Evolutionary conservation across 2,888 invertebrate species (phyloP).

Genomic region (Macrosiphum euphorbiae): DNA sequence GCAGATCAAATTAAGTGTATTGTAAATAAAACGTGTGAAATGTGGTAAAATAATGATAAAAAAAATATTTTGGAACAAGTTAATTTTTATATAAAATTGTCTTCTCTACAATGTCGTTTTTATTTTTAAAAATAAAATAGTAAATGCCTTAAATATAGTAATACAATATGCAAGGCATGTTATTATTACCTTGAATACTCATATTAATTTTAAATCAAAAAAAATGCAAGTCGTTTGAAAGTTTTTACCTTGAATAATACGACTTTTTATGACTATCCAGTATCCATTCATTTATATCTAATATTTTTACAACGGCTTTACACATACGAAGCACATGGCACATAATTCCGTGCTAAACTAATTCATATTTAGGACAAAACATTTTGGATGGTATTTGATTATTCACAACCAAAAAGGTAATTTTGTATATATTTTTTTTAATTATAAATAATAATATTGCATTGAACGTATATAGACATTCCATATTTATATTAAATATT

Average conservation of each 20-base stretch:
- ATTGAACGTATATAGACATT: too few species aligned
- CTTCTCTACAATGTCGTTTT: neutral
- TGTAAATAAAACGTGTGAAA: neutral
- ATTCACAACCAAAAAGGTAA: neutral
- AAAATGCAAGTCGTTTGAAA: conserved; percentile 39
- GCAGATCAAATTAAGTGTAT: neutral
- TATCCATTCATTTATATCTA: neutral
- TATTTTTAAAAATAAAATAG: neutral
- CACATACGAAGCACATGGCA: neutral
- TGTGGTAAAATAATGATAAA: neutral
- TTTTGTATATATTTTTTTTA: neutral
- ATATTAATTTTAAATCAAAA: neutral
- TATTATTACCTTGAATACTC: conserved; percentile 26
- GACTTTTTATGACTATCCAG: neutral
- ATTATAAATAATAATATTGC: neutral
- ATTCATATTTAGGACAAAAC: neutral
- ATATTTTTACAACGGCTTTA: neutral
- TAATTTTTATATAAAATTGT: neutral
- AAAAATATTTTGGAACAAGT: neutral
- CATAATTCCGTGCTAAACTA: neutral
- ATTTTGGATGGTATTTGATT: neutral
- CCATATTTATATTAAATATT: neutral
- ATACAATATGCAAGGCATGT: neutral
- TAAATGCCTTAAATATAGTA: neutral
- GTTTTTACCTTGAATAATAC: conserved; percentile 32